Base-by-base conservation (phyloP, 1,140 invertebrate species). In the Harlomillsia oculata region DNA sequence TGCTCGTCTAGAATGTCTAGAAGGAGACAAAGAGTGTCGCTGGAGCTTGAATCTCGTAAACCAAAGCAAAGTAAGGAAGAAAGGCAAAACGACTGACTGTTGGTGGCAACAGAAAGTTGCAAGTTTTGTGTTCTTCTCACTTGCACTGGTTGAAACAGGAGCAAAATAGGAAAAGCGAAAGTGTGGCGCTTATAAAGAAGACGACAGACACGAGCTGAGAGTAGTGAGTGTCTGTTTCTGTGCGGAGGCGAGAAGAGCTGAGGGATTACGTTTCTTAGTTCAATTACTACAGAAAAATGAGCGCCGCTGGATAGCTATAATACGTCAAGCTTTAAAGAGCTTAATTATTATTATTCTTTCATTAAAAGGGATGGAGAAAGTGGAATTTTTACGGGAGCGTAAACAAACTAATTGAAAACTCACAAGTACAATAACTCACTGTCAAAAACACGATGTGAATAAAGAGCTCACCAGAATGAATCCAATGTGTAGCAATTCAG, bases 321-420 rank as follows among this genome's bases (percentile, higher is more conserved):
- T 59, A 46, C 56, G 50, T 63, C 57, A 56, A 56, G 61, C 53
- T 60, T 50, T 64, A 64, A 64, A 64, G 62, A 64, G 57, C 62
- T 60, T 64, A 64, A 64, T 64, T 64, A 64, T 64, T 64, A 64
- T 64, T 64, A 64, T 64, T 64, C 62, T 64, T 64, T 64, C 62
- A 64, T 64, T 64, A 64, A 64, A 64, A 60, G 53, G 49, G 40
- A 54, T 49, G 50, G 54, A 43, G 58, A 60, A 60, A 60, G 50
- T 55, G 52, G 45, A 56, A 61, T 61, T 59, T 61, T 62, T 55
- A 62, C 49, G 30, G 51, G 51, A 59, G 52, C 59, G 63, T 59
- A 61, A 65, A 65, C 59, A 61, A 64, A 64, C 62, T 64, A 64
- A 64, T 64, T 64, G 59, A 61, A 61, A 65, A 65, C 55, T 56